Evolutionary conservation across 2,888 invertebrate species (phyloP), one percentile per base, ranked within the genome.

Genomic region (Tetanocera ferruginea): DNA sequence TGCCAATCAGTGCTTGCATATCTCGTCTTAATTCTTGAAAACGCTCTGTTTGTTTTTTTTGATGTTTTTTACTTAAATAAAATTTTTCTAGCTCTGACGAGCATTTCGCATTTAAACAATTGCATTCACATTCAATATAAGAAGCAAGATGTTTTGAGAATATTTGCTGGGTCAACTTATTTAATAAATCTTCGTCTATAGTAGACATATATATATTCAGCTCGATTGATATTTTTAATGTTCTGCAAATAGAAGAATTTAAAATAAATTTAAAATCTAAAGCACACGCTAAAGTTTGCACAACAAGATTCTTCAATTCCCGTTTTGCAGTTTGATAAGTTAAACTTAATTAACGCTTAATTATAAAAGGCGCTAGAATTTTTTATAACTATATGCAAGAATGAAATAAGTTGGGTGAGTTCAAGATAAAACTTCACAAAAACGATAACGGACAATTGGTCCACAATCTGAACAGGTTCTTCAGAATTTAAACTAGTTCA

Each of bases 1-100:
- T 95, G 3, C 97, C 96, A 82, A 99, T 95, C 14, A 97, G 95
- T 0, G 97, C 97, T 91, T 98, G 98, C 80, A 99, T 91, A 87
- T 99, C 98, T 70, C 98, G 92, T 5, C 97, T 93, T 28, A 99
- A 91, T 86, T 98, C 99, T 90, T 97, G 97, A 85, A 98, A 95
- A 62, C 96, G 94, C 87, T 96, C 96, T 55, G 98, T 93, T 86
- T 95, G 96, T 86, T 96, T 97, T 90, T 99, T 99, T 83, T 97
- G 95, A 89, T 99, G 99, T 84, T 96, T 96, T 88, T 97, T 97
- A 43, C 95, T 94, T 60, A 95, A 95, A 87, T 99, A 99, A 89
- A 97, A 99, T 78, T 93, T 92, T 77, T 95, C 94, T 52, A 99
- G 91, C 80, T 96, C 93, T 9, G 91, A 90, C 0, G 94, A 91